Evolutionary conservation across 2,888 invertebrate genomes (phyloP), one percentile per base, ranked within the genome.

Genomic region (Chirona hameri): DNA sequence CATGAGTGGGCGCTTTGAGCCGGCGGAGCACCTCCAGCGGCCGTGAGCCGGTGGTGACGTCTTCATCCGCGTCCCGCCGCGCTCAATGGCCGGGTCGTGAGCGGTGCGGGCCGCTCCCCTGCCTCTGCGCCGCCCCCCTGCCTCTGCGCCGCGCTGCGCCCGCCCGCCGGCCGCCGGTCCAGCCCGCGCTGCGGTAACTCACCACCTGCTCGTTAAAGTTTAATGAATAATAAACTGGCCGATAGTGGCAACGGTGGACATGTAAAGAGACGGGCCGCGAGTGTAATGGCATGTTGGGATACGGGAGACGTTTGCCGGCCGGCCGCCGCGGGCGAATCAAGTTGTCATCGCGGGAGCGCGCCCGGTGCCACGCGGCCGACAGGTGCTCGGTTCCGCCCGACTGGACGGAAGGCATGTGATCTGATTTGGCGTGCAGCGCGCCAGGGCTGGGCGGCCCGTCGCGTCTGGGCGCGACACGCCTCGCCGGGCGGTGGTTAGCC

Each of bases 151-250:
- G n/a, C n/a, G 65, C 65, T 27, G n/a, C n/a, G 65, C 24, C 60
- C 60, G 52, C 52, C 52, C 39, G 39, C 39, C 39, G 39, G 39
- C 39, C 55, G 55, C 15, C 55, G 12, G 55, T 18, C 15, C 55
- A 18, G 60, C 2, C 24, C 60, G 9, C 24, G 24, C 60, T 27
- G 65, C 65, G n/a, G 65, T 76, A 46, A 46, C 76, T 76, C 46
- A 39, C 76, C 76, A 21, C 46, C 76, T 18, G 76, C 39, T 46
- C 76, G 76, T 76, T 76, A 76, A 76, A 46, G 10, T 76, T 76
- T 76, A 76, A 76, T 76, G 76, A 76, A 76, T 76, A 39, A 76
- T 76, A 76, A 76, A 76, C 76, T 46, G 76, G 21, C 76, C 39
- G 76, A 76, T 46, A 46, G 76, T 76, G 76, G 76, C 21, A 24